These are phyloP conservation scores for Leptinotarsa juncta DNA, from an alignment of 2,888 invertebrate species.

Conservation along the genomic window DNA sequence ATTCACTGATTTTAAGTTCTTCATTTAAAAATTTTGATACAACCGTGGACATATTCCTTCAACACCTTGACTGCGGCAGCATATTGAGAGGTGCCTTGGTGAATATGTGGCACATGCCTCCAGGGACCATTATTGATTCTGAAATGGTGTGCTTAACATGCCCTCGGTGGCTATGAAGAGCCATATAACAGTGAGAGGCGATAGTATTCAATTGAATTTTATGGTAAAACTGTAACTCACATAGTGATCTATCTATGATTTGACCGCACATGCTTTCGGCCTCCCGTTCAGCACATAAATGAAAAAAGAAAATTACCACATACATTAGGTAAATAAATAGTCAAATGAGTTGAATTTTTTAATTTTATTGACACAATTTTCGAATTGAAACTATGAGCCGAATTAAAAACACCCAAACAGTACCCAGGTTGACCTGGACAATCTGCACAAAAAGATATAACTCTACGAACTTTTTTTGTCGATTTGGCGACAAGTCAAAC, in stretches of 20 bases:
- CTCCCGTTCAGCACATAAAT: no score
- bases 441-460: not conserved
- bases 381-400: not conserved
- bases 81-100: no score
- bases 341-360: not conserved
- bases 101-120: no score
- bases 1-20: no score
- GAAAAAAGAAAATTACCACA: not conserved
- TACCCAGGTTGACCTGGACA: not conserved
- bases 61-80: no score
- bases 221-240: not conserved
- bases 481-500: not conserved
- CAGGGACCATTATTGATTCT: no score
- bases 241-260: not conserved
- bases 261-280: no score
- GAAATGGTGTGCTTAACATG: not conserved
- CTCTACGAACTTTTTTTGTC: constrained; percentile 1
- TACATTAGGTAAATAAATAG: not conserved
- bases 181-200: not conserved
- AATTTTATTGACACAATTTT: not conserved
- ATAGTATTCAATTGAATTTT: not conserved
- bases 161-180: not conserved
- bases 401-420: not conserved
- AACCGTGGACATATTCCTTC: no score
- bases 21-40: no score